These are phyloP conservation scores for Synchiropus splendidus DNA, from an alignment of 2,113 vertebrate species.

Conservation along the genomic window DNA sequence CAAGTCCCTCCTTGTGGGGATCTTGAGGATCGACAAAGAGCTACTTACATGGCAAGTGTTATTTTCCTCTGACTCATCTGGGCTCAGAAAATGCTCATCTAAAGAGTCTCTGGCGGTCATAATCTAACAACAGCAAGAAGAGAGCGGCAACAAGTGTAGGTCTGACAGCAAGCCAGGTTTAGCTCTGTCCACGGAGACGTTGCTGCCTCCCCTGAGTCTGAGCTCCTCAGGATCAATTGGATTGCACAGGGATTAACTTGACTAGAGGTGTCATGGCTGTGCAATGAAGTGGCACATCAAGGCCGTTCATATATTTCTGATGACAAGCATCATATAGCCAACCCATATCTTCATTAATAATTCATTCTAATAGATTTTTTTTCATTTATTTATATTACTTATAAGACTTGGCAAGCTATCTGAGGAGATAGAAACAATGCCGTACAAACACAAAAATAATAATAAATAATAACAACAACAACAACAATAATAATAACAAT, in stretches of 20 bases:
- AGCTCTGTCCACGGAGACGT: slow-evolving; percentile 32
- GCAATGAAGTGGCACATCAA: slow-evolving; percentile 7
- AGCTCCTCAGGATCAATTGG: slow-evolving; percentile 60
- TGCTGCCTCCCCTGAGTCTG: slow-evolving; percentile 43
- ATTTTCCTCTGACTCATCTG: slow-evolving; percentile 53
- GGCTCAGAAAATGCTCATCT: slow-evolving; percentile 20
- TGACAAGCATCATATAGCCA: too few species aligned
- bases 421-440: too few species aligned
- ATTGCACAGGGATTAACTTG: slow-evolving; percentile 63
- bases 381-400: too few species aligned
- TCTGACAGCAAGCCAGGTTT: slow-evolving; percentile 28
- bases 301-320: background rate
- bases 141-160: slow-evolving; percentile 35
- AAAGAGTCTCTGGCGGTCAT: slow-evolving; percentile 41
- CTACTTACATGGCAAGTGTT: slow-evolving; percentile 60
- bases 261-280: slow-evolving; percentile 24
- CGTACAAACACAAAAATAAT: too few species aligned
- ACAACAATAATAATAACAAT: too few species aligned
- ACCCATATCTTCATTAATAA: too few species aligned
- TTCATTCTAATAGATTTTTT: too few species aligned
- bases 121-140: slow-evolving; percentile 22
- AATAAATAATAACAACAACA: too few species aligned
- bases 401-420: too few species aligned
- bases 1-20: slow-evolving; percentile 15
- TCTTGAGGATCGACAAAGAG: background rate